phyloP scores from a whole-genome alignment of 2,113 vertebrate genomes.

The Hemichromis elongatus region DNA sequence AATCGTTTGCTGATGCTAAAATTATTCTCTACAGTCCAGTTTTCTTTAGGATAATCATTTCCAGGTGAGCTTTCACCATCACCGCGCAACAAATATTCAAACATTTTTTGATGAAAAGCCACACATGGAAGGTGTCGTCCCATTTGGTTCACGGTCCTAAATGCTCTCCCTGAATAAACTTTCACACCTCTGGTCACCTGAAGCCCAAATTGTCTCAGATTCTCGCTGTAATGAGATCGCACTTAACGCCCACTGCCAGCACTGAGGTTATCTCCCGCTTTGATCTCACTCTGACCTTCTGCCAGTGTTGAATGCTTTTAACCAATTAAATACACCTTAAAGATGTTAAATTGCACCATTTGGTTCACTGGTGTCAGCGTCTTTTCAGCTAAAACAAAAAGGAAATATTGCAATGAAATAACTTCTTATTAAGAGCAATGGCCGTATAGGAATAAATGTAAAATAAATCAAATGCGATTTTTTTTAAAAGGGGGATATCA shows the following conservation, averaged over 20 bases:
- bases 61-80: neutral
- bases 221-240: conserved; percentile 60
- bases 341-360: neutral
- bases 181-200: conserved; percentile 30
- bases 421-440: neutral
- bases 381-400: neutral
- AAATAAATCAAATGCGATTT: neutral
- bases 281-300: conserved; percentile 45
- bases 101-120: neutral
- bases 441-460: neutral
- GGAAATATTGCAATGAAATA: neutral
- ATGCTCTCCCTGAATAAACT: conserved; percentile 48
- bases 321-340: conserved; percentile 2
- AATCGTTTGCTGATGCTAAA: neutral
- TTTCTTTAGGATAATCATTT: neutral
- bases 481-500: neutral
- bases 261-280: conserved; percentile 34
- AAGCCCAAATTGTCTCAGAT: conserved; percentile 46
- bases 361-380: neutral
- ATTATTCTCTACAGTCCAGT: neutral
- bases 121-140: conserved; percentile 36
- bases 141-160: conserved; percentile 55
- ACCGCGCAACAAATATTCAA: neutral
- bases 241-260: conserved; percentile 10
- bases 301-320: conserved; percentile 6